Evolutionary conservation across 2,113 vertebrate genomes (phyloP), one percentile per base, ranked within the genome.

Genomic region (Cyanocitta stelleri): DNA sequence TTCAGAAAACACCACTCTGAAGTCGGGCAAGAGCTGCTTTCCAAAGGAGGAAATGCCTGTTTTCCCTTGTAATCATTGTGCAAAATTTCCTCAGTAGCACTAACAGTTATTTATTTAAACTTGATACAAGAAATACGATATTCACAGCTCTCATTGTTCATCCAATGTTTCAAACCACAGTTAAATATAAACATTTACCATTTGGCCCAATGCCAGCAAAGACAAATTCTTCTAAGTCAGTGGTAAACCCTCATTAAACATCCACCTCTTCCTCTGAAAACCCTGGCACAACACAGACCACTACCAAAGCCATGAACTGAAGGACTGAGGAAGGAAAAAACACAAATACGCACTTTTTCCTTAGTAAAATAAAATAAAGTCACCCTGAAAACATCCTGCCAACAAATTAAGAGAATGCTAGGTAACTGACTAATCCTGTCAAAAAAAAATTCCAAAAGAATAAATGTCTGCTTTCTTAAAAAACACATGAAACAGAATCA

Each of bases 1-100:
- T 62, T 30, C 62, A 88, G 73, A 44, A 56, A 92, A 84, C 5
- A 6, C 39, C 2, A 1, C 79, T 87, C 93, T 49, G 63, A 86
- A 79, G 91, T 74, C 2, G 0, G 81, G 82, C 67, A 91, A 68
- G 63, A 78, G 76, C 89, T 86, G 66, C 89, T 89, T 89, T 91
- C 89, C 87, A 82, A 63, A 94, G 93, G 88, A 94, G 95, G 95
- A 96, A 96, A 96, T 81, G 79, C 69, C 76, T 84, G 48, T 29
- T 67, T 68, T 94, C 66, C 41, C 66, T 61, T 14, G 24, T 17
- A 37, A 84, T 52, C 39, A 1, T 16, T 35, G 37, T n/a, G 73
- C 79, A 92, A 68, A 89, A 84, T 32, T 54, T 86, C 92, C 82
- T 90, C 21, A 5, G 90, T 48, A 92, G 90, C 84, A 66, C 80